phyloP scores from a whole-genome alignment of 2,113 vertebrate species.

The Trichomycterus rosablanca region DNA sequence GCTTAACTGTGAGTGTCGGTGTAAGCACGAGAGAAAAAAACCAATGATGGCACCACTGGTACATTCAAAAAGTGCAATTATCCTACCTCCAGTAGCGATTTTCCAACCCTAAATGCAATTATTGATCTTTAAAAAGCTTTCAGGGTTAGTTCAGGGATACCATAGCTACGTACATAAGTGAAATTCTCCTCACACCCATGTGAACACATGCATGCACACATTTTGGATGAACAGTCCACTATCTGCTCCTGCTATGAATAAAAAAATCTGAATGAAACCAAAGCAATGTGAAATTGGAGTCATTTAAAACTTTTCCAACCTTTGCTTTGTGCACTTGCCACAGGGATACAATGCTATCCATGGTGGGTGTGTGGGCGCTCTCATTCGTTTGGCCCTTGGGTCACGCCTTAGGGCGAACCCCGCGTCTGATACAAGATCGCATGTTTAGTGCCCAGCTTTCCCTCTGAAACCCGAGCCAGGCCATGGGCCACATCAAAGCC shows the following conservation, averaged over 20 bases:
- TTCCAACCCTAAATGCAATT: slow-evolving; percentile 22
- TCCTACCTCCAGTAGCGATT: not conserved
- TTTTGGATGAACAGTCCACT: slow-evolving; percentile 25
- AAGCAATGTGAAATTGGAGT: slow-evolving; percentile 35
- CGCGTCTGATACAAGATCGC: slow-evolving; percentile 32
- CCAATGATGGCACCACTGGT: slow-evolving; percentile 13
- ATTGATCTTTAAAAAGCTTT: slow-evolving; percentile 32
- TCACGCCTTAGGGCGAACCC: slow-evolving; percentile 29
- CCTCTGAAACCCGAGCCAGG: slow-evolving; percentile 25
- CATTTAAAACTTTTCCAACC: slow-evolving; percentile 29
- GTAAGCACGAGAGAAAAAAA: slow-evolving; percentile 8
- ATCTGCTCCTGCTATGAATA: slow-evolving; percentile 20
- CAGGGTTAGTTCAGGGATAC: not conserved
- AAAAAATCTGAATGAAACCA: slow-evolving; percentile 32
- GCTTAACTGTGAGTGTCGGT: slow-evolving; percentile 42
- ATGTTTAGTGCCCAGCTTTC: slow-evolving; percentile 35
- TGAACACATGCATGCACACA: not conserved
- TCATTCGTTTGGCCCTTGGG: slow-evolving; percentile 13
- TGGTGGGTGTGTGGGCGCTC: slow-evolving; percentile 26
- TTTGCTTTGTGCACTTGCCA: slow-evolving; percentile 42
- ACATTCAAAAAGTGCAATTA: slow-evolving; percentile 22
- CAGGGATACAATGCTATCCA: slow-evolving; percentile 32
- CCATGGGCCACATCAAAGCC: slow-evolving; percentile 40
- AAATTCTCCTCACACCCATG: not conserved
- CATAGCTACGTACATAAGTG: too few relatives aligned